Evolutionary conservation across 30 jellyfish, hydroid and myxozoan species (phyloP).

Genomic region (Chrysaora quinquecirrha): DNA sequence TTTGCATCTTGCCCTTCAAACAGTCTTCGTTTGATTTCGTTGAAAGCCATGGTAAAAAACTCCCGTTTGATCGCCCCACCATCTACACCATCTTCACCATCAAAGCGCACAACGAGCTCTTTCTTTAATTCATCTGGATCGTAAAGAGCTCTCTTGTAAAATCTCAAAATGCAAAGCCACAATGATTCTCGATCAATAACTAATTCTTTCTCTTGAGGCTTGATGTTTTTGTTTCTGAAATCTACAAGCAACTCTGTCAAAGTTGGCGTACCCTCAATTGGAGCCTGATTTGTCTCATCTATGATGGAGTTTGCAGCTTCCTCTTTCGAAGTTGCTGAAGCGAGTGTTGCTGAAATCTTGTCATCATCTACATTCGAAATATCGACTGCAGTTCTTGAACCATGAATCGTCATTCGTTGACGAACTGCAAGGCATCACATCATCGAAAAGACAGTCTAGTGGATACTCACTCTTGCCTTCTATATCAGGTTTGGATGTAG

Average conservation of each 20-base stretch:
- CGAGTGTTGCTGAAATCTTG: conserved; percentile 1
- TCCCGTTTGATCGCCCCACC: conserved; percentile 5
- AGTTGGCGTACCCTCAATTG: conserved; percentile 1
- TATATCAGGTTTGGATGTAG: background rate
- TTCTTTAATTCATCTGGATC: background rate
- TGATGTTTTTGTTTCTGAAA: background rate
- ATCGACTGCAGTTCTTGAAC: conserved; percentile 4
- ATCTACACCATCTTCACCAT: conserved; percentile 2
- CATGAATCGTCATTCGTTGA: background rate
- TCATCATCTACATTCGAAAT: background rate
- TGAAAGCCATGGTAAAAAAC: background rate
- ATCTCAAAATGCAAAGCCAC: background rate
- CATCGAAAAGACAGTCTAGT: conserved; percentile 4
- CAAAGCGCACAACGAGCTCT: conserved; percentile 3
- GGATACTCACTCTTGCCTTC: conserved; percentile 1
- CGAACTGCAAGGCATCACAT: conserved; percentile 8
- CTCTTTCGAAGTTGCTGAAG: conserved; percentile 1
- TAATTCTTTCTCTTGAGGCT: background rate
- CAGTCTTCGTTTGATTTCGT: background rate
- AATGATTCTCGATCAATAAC: background rate
- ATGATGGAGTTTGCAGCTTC: conserved; percentile 4
- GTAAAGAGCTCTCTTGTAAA: conserved; percentile 1
- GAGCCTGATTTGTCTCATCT: background rate
- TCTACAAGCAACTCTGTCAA: conserved; percentile 1
- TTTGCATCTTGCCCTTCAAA: conserved; percentile 2